Evolutionary conservation across 2,888 invertebrate genomes (phyloP).

Genomic region (Spatulosminthurus flaviceps): DNA sequence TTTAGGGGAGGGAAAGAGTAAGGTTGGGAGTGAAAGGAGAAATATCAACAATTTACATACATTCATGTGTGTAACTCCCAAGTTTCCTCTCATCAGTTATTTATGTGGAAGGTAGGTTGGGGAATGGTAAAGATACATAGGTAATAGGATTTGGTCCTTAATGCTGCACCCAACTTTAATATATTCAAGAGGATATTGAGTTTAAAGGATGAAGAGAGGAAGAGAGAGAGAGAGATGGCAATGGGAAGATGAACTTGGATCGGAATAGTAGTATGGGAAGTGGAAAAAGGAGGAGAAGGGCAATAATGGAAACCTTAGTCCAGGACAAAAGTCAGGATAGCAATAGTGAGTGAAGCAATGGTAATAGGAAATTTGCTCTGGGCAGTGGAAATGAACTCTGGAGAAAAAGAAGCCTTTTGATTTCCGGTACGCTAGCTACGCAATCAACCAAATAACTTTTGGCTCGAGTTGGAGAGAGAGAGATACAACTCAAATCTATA

Average conservation of each 20-base stretch:
- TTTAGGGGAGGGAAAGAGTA: background rate
- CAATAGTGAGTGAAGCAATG: too few relatives aligned
- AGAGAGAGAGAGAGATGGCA: background rate
- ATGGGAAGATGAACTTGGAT: background rate
- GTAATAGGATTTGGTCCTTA: constrained; percentile 30
- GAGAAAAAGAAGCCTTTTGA: constrained; percentile 55
- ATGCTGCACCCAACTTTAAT: constrained; percentile 26
- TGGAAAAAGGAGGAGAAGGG: background rate
- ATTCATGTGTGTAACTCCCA: background rate
- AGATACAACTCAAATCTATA: constrained; percentile 11
- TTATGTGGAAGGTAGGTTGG: background rate
- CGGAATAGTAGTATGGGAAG: too few relatives aligned
- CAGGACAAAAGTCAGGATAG: constrained; percentile 30
- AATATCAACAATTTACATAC: constrained; percentile 29
- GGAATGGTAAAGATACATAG: too few relatives aligned
- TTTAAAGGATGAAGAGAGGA: constrained; percentile 38
- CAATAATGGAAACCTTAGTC: background rate
- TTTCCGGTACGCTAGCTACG: constrained; percentile 61
- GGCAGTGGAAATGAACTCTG: constrained; percentile 53
- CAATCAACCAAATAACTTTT: constrained; percentile 59
- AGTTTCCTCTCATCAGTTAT: background rate
- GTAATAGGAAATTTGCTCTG: constrained; percentile 34
- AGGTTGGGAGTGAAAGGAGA: background rate
- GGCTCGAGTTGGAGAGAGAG: background rate
- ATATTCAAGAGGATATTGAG: constrained; percentile 38